Evolutionary conservation across 2,888 invertebrate genomes (phyloP), one percentile per base, ranked within the genome.

Genomic region (Stenolophus ochropezus): DNA sequence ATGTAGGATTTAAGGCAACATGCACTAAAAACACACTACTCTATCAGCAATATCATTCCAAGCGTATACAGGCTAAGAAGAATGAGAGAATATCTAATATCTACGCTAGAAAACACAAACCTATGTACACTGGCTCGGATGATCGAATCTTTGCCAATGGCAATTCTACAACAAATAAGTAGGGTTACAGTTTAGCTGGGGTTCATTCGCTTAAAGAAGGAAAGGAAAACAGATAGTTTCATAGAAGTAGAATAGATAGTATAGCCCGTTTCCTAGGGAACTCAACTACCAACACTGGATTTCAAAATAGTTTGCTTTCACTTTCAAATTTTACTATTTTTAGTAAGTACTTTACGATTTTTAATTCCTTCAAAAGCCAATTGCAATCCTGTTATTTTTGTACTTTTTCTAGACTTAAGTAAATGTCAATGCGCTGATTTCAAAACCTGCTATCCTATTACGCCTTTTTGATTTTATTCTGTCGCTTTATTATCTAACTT

Each of bases 121-220:
- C 80, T 80, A 80, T 80, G 53, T 73, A 80, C 73, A 80, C 73
- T 80, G 73, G 80, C 47, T 73, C 73, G 71, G 56, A 80, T 73
- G 56, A 27, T 58, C 56, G 69, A 53, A 33, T 80, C 80, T 80
- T 80, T 80, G 58, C 73, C 80, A 53, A 73, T 47, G 42, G 80
- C 56, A 73, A 80, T 56, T 80, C 80, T 80, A 80, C 80, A 80
- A 80, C 80, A 80, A 73, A 80, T 23, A 80, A 80, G 20, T 51
- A 49, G 23, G 75, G 53, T 53, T 53, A 75, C 51, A 75, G 11
- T 25, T 75, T 18, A 75, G 49, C 73, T 47, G 11, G 4, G 33
- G 33, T 20, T 47, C 73, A 73, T 47, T 73, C 73, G 14, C 27
- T 69, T 69, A 11, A 33, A 56, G 14, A 47, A 61, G 61, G 25